Evolutionary conservation across 2,888 invertebrate species (phyloP).

Genomic region (Philopedon plagiatum): DNA sequence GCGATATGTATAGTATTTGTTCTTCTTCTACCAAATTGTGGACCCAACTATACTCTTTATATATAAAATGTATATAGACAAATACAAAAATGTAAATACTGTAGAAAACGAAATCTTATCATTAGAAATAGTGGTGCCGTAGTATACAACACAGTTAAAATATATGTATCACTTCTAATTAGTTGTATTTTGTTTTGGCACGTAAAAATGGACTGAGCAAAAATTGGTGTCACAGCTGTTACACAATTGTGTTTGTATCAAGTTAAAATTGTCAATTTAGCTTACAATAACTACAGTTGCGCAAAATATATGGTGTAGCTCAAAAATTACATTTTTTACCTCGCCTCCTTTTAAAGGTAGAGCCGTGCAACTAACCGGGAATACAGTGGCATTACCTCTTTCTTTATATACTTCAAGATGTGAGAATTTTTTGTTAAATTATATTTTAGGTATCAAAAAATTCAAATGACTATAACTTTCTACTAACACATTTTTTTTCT

Average conservation of each 20-base stretch:
- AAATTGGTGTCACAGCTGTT: conserved; percentile 42
- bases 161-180: conserved; percentile 39
- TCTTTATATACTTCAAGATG: too few species aligned
- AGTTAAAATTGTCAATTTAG: background rate
- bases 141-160: conserved; percentile 12
- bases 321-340: background rate
- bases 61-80: background rate
- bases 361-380: too few species aligned
- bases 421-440: too few species aligned
- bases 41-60: conserved; percentile 3
- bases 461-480: too few species aligned
- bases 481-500: too few species aligned
- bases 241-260: conserved; percentile 45
- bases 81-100: conserved; percentile 14
- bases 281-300: background rate
- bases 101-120: conserved; percentile 3
- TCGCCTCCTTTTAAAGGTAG: background rate
- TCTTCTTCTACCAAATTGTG: too few species aligned
- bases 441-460: too few species aligned
- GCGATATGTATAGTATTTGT: too few species aligned
- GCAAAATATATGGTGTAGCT: background rate
- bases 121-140: background rate
- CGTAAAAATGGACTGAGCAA: conserved; percentile 56
- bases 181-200: conserved; percentile 56
- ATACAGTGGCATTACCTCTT: too few species aligned